Evolutionary conservation across 2,113 vertebrate species (phyloP).

Genomic region (Oncorhynchus masou): DNA sequence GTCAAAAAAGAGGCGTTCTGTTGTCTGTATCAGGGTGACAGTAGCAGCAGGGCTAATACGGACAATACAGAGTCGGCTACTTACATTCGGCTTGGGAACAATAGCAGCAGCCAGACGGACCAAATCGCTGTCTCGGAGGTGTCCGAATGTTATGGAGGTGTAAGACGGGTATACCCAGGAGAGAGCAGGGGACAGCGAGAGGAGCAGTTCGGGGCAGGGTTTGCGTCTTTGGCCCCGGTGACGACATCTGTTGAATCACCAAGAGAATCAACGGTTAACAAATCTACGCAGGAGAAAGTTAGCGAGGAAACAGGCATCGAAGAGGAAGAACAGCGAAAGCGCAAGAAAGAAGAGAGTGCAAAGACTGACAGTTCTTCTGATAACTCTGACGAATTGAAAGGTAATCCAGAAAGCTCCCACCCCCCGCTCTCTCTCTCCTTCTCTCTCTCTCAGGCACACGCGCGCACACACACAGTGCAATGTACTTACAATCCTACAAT

Average conservation of each 20-base stretch:
- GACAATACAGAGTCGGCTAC: constrained; percentile 81
- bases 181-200: constrained; percentile 79
- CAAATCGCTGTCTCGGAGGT: constrained; percentile 78
- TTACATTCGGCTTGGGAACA: constrained; percentile 86
- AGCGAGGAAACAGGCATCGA: constrained; percentile 72
- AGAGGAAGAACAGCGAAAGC: constrained; percentile 66
- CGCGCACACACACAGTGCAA: neutral
- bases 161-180: constrained; percentile 79
- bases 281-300: constrained; percentile 68
- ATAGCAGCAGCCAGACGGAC: constrained; percentile 80
- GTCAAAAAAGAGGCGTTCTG: constrained; percentile 95
- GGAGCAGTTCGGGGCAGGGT: constrained; percentile 74
- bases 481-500: neutral
- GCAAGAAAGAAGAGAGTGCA: constrained; percentile 77
- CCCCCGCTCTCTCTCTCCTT: neutral
- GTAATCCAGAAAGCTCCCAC: constrained; percentile 67
- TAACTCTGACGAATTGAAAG: constrained; percentile 91
- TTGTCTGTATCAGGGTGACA: constrained; percentile 87
- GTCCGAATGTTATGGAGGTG: constrained; percentile 83
- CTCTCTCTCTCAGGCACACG: neutral
- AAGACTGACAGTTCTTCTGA: constrained; percentile 84
- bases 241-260: constrained; percentile 72
- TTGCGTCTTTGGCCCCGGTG: constrained; percentile 80
- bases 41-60: constrained; percentile 82
- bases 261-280: constrained; percentile 59